Percentiles rank a stretch among this genome's conserved stretches.
phyloP scores from a whole-genome alignment of 2,797 vertebrate genomes.

The Manis crassicaudata region DNA sequence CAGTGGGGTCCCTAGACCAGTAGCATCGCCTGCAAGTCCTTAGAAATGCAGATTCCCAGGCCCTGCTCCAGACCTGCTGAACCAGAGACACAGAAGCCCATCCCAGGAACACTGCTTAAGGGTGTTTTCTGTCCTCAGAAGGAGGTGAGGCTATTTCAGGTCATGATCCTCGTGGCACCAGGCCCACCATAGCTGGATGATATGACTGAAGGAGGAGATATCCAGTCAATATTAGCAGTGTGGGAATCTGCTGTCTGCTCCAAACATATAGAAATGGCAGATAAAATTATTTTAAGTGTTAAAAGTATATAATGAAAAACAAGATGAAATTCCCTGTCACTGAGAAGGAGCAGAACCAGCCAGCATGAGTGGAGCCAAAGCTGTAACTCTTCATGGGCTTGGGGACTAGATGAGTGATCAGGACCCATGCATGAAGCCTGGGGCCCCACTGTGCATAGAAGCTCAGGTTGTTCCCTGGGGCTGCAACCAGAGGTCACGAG shows the following conservation, averaged over 20 bases:
- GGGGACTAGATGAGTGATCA: too few species aligned
- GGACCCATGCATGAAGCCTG: not conserved
- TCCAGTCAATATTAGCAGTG: too few species aligned
- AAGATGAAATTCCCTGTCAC: not conserved
- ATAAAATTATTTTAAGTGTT: not conserved
- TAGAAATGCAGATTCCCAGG: not conserved
- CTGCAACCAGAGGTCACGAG: not conserved
- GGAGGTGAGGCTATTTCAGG: not conserved
- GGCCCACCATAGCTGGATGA: not conserved
- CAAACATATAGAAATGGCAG: not conserved
- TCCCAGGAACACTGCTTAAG: not conserved
- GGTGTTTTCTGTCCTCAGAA: not conserved
- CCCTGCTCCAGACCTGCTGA: accelerated
- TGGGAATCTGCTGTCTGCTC: not conserved
- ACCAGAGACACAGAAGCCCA: not conserved
- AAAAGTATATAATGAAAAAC: not conserved
- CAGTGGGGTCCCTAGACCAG: not conserved
- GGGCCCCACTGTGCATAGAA: not conserved
- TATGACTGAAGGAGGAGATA: not conserved
- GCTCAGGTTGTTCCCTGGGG: not conserved
- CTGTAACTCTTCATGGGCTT: too few species aligned
- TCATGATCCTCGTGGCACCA: too few species aligned
- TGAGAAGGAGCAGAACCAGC: accelerated
- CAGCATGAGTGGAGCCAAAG: accelerated
- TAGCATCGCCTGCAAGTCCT: too few species aligned